phyloP scores from a whole-genome alignment of 2,888 invertebrate genomes.

The Dichetophora obliterata region DNA sequence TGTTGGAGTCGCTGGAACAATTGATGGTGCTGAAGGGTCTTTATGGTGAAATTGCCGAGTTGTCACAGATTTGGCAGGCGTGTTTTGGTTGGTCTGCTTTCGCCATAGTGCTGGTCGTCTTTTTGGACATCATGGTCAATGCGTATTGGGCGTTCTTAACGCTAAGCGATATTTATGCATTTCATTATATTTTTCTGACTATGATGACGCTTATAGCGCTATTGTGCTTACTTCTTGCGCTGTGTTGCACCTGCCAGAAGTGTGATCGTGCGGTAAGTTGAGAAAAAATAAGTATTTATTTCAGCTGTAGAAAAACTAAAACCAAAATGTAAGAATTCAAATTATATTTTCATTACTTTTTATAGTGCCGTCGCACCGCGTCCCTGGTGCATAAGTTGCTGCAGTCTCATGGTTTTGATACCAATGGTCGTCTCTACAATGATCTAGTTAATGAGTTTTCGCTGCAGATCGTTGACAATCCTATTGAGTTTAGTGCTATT shows the following conservation, averaged over 20 bases:
- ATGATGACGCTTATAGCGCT: background rate
- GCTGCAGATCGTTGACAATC: constrained; percentile 17
- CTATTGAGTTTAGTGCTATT: constrained; percentile 23
- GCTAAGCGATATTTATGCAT: background rate
- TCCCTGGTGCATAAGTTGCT: background rate
- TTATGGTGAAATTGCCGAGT: constrained; percentile 16
- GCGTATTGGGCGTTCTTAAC: constrained; percentile 29
- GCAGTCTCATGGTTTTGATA: background rate
- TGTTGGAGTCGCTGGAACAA: constrained; percentile 17
- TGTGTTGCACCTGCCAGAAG: background rate
- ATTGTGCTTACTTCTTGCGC: background rate
- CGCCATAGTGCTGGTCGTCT: background rate
- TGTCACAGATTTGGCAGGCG: background rate
- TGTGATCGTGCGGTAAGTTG: background rate
- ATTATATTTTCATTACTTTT: background rate
- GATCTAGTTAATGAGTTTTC: constrained; percentile 30
- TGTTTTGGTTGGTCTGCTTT: constrained; percentile 28
- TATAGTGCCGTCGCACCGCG: background rate
- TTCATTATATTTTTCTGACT: background rate
- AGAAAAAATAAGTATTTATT: too few relatives aligned
- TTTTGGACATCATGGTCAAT: constrained; percentile 19
- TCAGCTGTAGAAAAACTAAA: too few relatives aligned
- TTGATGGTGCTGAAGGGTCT: constrained; percentile 15
- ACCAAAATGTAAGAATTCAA: too few relatives aligned
- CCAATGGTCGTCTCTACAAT: constrained; percentile 16